Conservation (phyloP, 1,140 invertebrate genomes). For the Monochamus saltuarius region DNA sequence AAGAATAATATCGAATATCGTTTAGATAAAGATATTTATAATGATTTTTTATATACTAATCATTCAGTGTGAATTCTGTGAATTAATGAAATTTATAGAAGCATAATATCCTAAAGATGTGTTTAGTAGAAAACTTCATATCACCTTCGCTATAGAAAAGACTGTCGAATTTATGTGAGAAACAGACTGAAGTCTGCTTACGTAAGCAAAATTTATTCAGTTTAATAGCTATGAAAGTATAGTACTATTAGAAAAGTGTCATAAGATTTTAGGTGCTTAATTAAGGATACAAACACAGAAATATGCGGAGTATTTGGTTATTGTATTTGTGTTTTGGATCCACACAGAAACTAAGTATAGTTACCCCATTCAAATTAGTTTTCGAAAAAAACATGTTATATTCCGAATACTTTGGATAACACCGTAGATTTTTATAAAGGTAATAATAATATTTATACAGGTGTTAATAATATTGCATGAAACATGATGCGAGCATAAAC, state of each 20-base stretch:
- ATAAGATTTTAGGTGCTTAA: slow-evolving; percentile 28
- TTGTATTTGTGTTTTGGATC: slow-evolving; percentile 26
- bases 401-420: too few relatives aligned
- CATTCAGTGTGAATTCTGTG: slow-evolving; percentile 29
- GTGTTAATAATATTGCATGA: too few relatives aligned
- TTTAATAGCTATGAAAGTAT: slow-evolving; percentile 28
- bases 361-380: slow-evolving; percentile 33
- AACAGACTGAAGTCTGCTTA: too few relatives aligned
- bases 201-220: too few relatives aligned
- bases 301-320: slow-evolving; percentile 28
- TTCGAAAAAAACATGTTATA: slow-evolving; percentile 37
- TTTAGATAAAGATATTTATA: slow-evolving; percentile 26
- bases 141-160: slow-evolving; percentile 11
- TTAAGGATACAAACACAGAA: slow-evolving; percentile 28
- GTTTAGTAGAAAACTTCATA: slow-evolving; percentile 37
- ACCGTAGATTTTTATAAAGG: too few relatives aligned
- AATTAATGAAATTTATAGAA: slow-evolving; percentile 31
- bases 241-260: slow-evolving; percentile 28
- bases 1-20: slow-evolving; percentile 29
- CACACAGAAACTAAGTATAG: slow-evolving; percentile 25
- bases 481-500: slow-evolving; percentile 1
- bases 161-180: background rate
- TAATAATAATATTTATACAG: too few relatives aligned
- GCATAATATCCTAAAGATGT: slow-evolving; percentile 31
- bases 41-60: slow-evolving; percentile 29